Conservation (phyloP, 2,888 invertebrate genomes). For the Pachliopta kotzebuea region DNA sequence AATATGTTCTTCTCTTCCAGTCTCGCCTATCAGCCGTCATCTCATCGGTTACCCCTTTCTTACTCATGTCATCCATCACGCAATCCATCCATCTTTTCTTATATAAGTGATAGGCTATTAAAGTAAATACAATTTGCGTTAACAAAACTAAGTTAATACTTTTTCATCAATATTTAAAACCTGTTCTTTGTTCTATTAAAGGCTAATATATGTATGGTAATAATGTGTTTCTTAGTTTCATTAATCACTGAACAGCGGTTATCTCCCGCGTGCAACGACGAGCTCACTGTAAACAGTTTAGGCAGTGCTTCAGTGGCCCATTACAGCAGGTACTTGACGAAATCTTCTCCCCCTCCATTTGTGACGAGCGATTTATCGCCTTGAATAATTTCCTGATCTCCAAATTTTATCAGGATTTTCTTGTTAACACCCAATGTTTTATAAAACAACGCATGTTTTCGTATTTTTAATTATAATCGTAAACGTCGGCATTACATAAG, state of each 20-base stretch:
- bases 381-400: constrained; percentile 16
- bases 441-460: too few relatives aligned
- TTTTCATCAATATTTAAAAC: neutral
- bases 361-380: constrained; percentile 28
- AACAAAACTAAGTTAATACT: too few relatives aligned
- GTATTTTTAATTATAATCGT: too few relatives aligned
- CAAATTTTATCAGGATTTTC: constrained; percentile 4
- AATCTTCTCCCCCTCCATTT: constrained; percentile 24
- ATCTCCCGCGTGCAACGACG: constrained; percentile 48
- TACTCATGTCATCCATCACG: too few relatives aligned
- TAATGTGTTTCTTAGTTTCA: constrained; percentile 60
- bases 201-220: constrained; percentile 27
- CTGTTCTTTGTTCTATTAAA: too few relatives aligned
- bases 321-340: constrained; percentile 26
- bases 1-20: too few relatives aligned
- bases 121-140: too few relatives aligned
- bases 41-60: too few relatives aligned
- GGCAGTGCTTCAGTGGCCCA: constrained; percentile 19
- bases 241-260: constrained; percentile 54
- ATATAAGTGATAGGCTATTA: too few relatives aligned
- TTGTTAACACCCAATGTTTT: neutral
- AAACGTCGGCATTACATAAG: too few relatives aligned
- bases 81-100: too few relatives aligned
- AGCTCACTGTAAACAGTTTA: constrained; percentile 25
- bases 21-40: too few relatives aligned